phyloP scores from a whole-genome alignment of 2,113 vertebrate genomes.

The Cnemophilus loriae region DNA sequence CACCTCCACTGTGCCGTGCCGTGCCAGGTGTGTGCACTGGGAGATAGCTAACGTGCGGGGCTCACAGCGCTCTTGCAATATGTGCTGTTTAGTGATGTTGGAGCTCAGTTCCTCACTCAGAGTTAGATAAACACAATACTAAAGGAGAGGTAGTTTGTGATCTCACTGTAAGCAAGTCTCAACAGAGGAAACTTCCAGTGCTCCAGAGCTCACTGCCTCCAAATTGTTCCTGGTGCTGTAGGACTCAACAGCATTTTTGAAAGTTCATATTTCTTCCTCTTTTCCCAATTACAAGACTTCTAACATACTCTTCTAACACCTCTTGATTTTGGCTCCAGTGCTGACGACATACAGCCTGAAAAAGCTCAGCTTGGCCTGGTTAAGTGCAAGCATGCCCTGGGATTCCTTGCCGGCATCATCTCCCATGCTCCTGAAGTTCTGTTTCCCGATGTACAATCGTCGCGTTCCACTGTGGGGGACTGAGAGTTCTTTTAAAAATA shows the following conservation, averaged over 20 bases:
- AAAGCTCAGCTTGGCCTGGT: not conserved
- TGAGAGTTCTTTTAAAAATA: not conserved
- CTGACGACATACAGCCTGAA: not conserved
- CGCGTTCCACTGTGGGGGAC: not conserved
- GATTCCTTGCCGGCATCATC: not conserved
- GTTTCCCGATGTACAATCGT: not conserved
- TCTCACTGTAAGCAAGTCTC: not conserved
- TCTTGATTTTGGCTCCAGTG: not conserved
- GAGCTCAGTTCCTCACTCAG: not conserved
- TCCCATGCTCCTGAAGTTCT: not conserved
- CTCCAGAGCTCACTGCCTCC: not conserved
- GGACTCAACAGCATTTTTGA: not conserved
- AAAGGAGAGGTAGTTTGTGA: not conserved
- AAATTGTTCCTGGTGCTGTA: not conserved
- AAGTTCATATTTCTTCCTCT: not conserved
- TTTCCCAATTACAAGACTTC: not conserved
- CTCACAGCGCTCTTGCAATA: not conserved
- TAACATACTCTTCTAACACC: not conserved
- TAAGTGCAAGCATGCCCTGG: not conserved
- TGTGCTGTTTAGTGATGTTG: not conserved
- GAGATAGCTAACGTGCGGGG: not conserved
- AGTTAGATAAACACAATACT: not conserved
- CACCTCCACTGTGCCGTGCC: not conserved
- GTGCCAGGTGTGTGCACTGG: not conserved
- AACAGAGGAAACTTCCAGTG: not conserved